Evolutionary conservation across 2,888 invertebrate genomes (phyloP).

Genomic region (Andrena marginata): DNA sequence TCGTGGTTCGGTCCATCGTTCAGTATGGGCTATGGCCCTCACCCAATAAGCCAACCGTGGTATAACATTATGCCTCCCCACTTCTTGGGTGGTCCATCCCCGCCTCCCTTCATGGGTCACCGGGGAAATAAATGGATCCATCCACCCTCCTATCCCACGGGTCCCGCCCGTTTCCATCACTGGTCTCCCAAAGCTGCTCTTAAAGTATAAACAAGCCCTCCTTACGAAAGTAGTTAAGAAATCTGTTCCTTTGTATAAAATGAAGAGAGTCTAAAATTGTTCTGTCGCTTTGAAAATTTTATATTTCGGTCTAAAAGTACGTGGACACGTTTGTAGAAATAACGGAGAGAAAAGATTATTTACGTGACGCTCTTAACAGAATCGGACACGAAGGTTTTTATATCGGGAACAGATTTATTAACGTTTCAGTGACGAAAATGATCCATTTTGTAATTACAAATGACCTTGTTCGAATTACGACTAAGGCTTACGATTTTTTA

Average conservation of each 20-base stretch:
- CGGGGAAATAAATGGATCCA: conserved; percentile 82
- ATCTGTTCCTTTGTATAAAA: conserved; percentile 70
- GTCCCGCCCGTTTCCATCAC: conserved; percentile 82
- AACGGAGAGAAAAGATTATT: neutral
- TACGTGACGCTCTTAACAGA: conserved; percentile 3
- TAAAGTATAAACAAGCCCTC: conserved; percentile 78
- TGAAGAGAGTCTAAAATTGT: conserved; percentile 31
- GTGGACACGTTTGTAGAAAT: conserved; percentile 8
- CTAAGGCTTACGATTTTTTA: conserved; percentile 79
- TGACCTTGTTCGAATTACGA: conserved; percentile 76
- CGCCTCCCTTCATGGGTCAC: conserved; percentile 82
- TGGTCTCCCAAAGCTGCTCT: conserved; percentile 83
- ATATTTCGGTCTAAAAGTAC: conserved; percentile 36
- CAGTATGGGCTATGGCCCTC: conserved; percentile 81
- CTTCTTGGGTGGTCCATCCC: conserved; percentile 81
- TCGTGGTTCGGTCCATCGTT: conserved; percentile 82
- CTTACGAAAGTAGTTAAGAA: conserved; percentile 67
- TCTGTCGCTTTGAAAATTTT: conserved; percentile 47
- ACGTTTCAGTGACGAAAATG: conserved; percentile 68
- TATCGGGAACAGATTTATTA: conserved; percentile 69
- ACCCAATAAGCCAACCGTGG: conserved; percentile 82
- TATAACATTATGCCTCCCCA: conserved; percentile 82
- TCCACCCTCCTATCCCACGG: conserved; percentile 80
- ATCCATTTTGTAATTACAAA: conserved; percentile 75
- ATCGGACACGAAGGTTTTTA: conserved; percentile 39